Conservation (phyloP, 2,888 invertebrate species). For the Therioaphis trifolii region DNA sequence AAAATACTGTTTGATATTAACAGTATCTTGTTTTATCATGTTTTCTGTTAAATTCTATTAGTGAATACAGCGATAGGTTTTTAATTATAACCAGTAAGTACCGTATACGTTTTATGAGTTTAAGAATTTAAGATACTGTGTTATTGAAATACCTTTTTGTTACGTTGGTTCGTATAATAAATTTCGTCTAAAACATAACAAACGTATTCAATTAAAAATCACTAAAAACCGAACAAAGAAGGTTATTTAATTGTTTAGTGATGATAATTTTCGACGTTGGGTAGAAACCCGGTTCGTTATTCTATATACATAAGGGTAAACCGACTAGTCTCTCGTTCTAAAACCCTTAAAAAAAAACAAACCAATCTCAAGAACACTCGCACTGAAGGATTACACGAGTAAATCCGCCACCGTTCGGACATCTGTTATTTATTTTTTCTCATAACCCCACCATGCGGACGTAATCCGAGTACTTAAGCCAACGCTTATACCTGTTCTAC, state of each 20-base stretch:
- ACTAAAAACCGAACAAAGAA: background rate
- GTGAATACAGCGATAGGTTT: too few species aligned
- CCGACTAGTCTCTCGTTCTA: background rate
- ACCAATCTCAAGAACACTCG: background rate
- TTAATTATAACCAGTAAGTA: too few species aligned
- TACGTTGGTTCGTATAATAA: background rate
- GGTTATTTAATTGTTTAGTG: background rate
- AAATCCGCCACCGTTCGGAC: conserved; percentile 39
- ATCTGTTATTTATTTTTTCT: conserved; percentile 34
- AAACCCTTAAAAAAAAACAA: conserved; percentile 14
- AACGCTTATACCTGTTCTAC: background rate
- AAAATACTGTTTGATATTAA: too few species aligned
- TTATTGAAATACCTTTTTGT: too few species aligned
- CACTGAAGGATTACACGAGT: background rate
- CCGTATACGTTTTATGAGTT: too few species aligned
- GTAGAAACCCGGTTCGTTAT: conserved; percentile 14
- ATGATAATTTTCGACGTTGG: background rate
- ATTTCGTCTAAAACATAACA: background rate
- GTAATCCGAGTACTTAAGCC: too few species aligned
- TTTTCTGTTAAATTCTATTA: too few species aligned
- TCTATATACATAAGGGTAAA: conserved; percentile 26
- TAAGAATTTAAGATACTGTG: too few species aligned
- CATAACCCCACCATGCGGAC: conserved; percentile 15
- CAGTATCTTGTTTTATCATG: too few species aligned
- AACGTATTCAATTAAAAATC: background rate